Evolutionary conservation across 2,888 invertebrate genomes (phyloP), one percentile per base, ranked within the genome.

Genomic region (Aleiodes testaceus): DNA sequence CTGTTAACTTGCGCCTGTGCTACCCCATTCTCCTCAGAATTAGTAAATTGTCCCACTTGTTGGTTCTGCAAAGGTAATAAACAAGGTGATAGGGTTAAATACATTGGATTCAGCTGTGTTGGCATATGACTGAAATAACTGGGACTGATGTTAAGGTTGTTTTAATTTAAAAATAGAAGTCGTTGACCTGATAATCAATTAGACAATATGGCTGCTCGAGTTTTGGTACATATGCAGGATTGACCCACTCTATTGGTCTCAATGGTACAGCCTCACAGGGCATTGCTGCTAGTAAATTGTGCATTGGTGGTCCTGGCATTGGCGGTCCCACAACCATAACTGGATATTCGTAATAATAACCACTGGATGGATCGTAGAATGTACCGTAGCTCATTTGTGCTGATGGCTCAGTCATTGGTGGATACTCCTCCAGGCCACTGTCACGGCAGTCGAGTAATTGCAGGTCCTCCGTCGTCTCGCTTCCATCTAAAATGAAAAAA

Each of bases 161-260:
- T 61, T 18, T n/a, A 47, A 64, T 14, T 26, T 36, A 16, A 63
- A 50, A 30, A 53, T 66, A 64, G 50, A 44, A 52, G 36, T 36
- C 22, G 61, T 12, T 68, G 70, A 84, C 86, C 82, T 86, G 85
- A 73, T 84, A 85, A 72, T 85, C 82, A 79, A 86, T 79, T 70
- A 84, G 77, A 72, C 84, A 84, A 76, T 85, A 85, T 66, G 81
- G 84, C 64, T 84, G 83, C 67, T 77, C 80, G 68, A 84, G 73
- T 79, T 85, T 83, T 70, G 87, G 84, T 75, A 85, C 81, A 74
- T 84, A 85, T 55, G 83, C 82, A 59, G 89, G 88, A 79, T 88
- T 88, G 79, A 88, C 86, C 89, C 89, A 89, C 66, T 89, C 88
- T 47, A 89, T 84, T 66, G 88, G 87, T 76, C 88, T 87, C 18